phyloP scores from a whole-genome alignment of 1,140 invertebrate species.

The Subanguina moxae region DNA sequence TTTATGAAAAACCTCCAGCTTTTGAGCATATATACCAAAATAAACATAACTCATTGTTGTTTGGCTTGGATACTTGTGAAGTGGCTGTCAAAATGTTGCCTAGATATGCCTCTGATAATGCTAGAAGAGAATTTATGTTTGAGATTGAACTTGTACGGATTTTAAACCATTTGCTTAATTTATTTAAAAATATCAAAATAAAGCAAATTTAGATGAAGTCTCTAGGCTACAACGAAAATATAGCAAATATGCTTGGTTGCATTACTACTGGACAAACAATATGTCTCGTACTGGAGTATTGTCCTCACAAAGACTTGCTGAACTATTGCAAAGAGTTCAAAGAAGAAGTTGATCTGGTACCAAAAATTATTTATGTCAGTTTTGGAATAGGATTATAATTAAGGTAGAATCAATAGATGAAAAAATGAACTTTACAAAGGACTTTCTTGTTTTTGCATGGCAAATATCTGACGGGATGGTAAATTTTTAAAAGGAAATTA shows the following conservation, averaged over 20 bases:
- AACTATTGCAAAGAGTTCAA: slow-evolving; percentile 9
- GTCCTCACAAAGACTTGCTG: slow-evolving; percentile 11
- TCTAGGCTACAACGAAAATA: slow-evolving; percentile 20
- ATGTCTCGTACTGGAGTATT: slow-evolving; percentile 13
- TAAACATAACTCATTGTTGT: neutral
- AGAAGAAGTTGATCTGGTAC: slow-evolving; percentile 11
- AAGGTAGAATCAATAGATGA: neutral
- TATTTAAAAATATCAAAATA: neutral
- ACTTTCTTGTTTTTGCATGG: slow-evolving; percentile 9
- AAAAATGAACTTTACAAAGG: neutral
- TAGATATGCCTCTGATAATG: slow-evolving; percentile 14
- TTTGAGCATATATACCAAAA: slow-evolving; percentile 10
- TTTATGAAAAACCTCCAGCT: slow-evolving; percentile 14
- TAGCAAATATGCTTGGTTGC: slow-evolving; percentile 19
- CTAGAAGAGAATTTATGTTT: slow-evolving; percentile 9
- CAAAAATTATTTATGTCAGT: neutral
- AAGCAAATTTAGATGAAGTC: slow-evolving; percentile 12
- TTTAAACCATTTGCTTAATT: neutral
- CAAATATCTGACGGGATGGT: slow-evolving; percentile 23
- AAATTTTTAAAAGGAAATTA: neutral
- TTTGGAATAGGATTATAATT: neutral
- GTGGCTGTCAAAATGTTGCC: slow-evolving; percentile 25
- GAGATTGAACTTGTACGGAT: neutral
- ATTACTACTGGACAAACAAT: slow-evolving; percentile 13
- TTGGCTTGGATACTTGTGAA: slow-evolving; percentile 6